Evolutionary conservation across 2,888 invertebrate species (phyloP), one percentile per base, ranked within the genome.

Genomic region (Drosophila emarginata): DNA sequence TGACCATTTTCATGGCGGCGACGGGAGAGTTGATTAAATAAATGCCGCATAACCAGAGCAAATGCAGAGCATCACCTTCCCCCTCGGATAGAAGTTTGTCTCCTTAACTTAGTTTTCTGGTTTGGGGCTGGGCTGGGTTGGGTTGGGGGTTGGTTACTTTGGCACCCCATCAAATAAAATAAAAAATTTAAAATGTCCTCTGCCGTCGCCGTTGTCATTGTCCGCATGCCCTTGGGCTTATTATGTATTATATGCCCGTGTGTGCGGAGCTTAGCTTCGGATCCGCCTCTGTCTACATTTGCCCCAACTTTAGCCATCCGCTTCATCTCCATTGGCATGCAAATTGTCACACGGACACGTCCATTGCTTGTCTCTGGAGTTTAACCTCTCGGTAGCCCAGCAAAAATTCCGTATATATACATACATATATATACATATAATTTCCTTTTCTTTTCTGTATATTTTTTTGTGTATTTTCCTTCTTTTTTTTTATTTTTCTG

Each of bases 361-460:
- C 72, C 72, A 71, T 40, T 71, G 59, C 23, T 59, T 72, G 68
- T 76, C 80, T 82, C 82, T 81, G 61, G 82, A 82, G 81, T 76
- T 85, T 85, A 85, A 85, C 85, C 85, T 81, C 82, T 85, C 82
- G 82, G 78, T 80, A 74, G 72, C 53, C 64, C 59, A 67, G 74
- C 70, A 76, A 21, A 39, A 37, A 50, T 45, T 21, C 18, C 45
- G 18, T 45, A 45, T 45, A 45, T 45, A 32, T 32, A 28, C 6
- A 28, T 28, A 28, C 6, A 28, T 28, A 28, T 28, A 28, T 28
- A 32, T 32, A 32, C 32, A 32, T 32, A 45, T 45, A 45, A 45
- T 45, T 45, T 45, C 18, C 21, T 45, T 45, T 45, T 45, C 45
- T 45, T 45, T 45, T 45, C 21, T 32, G 32, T 32, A 32, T 32